A percentile compares a stretch with the other conserved stretches of the same genome.
These are phyloP conservation scores for Drosophila barbarae DNA, from an alignment of 2,888 invertebrate genomes.

Conservation along the genomic window DNA sequence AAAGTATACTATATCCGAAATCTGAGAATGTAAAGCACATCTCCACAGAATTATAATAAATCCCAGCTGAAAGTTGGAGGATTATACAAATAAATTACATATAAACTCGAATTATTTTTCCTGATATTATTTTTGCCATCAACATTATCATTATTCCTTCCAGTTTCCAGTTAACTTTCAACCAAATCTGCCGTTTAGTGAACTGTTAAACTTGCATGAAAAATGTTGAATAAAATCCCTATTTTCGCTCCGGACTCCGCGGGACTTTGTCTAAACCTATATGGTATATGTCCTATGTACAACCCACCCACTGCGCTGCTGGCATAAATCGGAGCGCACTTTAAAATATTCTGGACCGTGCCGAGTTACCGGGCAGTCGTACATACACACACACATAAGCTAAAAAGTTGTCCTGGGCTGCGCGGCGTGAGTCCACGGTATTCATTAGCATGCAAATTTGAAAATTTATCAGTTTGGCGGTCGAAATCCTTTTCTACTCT, in stretches of 20 bases:
- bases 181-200: constrained; percentile 7
- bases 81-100: background rate
- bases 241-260: constrained; percentile 5
- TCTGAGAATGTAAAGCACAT: too few species aligned
- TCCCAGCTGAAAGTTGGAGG: background rate
- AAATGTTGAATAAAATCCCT: constrained; percentile 6
- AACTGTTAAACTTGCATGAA: background rate
- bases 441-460: constrained; percentile 58
- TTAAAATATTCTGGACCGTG: constrained; percentile 15
- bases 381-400: constrained; percentile 23
- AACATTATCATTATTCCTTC: background rate
- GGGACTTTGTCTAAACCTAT: constrained; percentile 1
- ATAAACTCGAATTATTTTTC: background rate
- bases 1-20: too few species aligned
- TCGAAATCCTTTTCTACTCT: constrained; percentile 13
- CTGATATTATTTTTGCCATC: background rate
- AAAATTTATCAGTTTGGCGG: constrained; percentile 45
- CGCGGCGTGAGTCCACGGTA: constrained; percentile 5
- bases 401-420: constrained; percentile 25
- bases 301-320: constrained; percentile 2
- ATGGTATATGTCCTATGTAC: constrained; percentile 2
- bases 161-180: background rate
- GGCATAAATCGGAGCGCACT: constrained; percentile 11
- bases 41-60: background rate
- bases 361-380: constrained; percentile 8